phyloP scores from a whole-genome alignment of 2,888 invertebrate genomes.

The Andricus quercusramuli region DNA sequence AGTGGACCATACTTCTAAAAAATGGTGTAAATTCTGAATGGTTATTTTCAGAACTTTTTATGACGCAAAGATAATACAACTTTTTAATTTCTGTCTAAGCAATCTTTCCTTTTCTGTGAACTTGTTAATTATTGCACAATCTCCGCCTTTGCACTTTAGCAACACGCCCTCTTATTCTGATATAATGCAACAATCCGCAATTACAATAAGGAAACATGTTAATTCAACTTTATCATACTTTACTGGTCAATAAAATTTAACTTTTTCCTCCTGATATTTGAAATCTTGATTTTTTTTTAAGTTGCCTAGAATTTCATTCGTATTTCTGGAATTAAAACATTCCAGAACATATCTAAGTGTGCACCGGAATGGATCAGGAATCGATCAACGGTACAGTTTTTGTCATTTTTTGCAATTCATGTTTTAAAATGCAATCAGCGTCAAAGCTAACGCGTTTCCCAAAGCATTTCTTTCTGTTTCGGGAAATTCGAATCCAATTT shows the following conservation, averaged over 20 bases:
- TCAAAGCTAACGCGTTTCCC: background rate
- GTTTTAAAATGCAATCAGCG: background rate
- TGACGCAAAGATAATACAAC: background rate
- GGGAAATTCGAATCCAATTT: too few relatives aligned
- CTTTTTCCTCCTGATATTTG: background rate
- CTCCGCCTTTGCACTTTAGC: slow-evolving; percentile 29
- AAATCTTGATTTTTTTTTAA: background rate
- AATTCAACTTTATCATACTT: background rate
- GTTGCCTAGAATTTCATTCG: background rate
- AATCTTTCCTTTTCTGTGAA: slow-evolving; percentile 32
- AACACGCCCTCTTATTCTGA: slow-evolving; percentile 27
- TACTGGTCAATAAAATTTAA: background rate
- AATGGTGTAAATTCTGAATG: background rate
- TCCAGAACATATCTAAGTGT: too few relatives aligned
- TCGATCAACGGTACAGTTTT: too few relatives aligned
- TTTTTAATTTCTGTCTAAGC: background rate
- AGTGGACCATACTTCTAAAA: background rate
- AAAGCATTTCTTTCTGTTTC: too few relatives aligned
- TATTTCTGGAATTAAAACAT: background rate
- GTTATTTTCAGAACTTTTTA: background rate
- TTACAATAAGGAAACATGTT: background rate
- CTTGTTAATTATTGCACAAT: slow-evolving; percentile 36
- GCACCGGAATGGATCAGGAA: too few relatives aligned
- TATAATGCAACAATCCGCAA: background rate
- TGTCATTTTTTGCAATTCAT: too few relatives aligned